Base-by-base conservation (phyloP, 2,888 invertebrate genomes). In the Acleris laterana region DNA sequence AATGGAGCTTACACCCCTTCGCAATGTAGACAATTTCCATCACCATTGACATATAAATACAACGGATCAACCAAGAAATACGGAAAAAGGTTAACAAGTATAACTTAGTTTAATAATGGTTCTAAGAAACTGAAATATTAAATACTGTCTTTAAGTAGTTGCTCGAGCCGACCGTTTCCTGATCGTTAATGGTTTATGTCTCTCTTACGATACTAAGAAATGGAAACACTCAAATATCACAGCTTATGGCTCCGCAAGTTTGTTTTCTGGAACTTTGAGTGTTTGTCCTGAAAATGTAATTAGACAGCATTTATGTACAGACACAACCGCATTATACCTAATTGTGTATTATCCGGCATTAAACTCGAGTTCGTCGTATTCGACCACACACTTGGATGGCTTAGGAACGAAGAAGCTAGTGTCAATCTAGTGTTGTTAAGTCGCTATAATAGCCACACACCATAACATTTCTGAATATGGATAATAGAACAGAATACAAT, bases 181-280 rank as follows among this genome's bases (percentile, higher is more conserved):
- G 46, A 46, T 81, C 81, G 73, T 88, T 88, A 88, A 87, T 86
- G 74, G 80, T 88, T 85, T 78, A 86, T 78, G 81, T 82, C 79
- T 78, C 78, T 71, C 77, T 77, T 70, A 71, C 75, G 77, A 76
- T 78, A 75, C 73, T 81, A 79, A 82, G 69, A 72, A 74, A 80
- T 80, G 80, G 70, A 69, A 70, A 69, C 71, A 56, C 38, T 38
- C 38, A 38, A 38, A 60, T 59, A 51, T 52, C 17, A 19, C 46
- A 38, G 64, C 19, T 20, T 59, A 51, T 52, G 22, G 19, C 32
- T 58, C 44, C 58, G 59, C 64, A 59, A 28, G 59, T 53, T 60
- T 44, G 53, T 64, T 46, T 46, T 17, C 16, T 16, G 7, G 46
- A 46, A 46, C 17, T 46, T 46, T 5, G 16, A 46, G 46, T 1